These are phyloP conservation scores for Poecilia wingei DNA, from an alignment of 2,797 vertebrate genomes.

Conservation along the genomic window DNA sequence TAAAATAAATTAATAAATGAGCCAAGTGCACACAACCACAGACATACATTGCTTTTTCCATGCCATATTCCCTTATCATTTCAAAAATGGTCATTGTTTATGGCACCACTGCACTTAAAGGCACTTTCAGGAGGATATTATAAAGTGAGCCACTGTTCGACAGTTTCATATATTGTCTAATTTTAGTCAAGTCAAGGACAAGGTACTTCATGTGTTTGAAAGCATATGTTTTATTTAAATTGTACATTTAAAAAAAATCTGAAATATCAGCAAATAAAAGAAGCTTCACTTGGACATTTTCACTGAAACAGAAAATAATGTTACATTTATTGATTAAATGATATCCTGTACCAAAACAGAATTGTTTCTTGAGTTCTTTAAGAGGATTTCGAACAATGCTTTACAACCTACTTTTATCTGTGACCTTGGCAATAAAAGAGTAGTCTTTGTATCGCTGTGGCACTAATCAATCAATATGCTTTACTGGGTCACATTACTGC, in stretches of 20 bases:
- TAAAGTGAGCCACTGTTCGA: conserved; percentile 52
- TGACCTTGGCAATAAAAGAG: conserved; percentile 4
- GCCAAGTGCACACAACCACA: conserved; percentile 49
- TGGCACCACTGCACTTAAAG: conserved; percentile 74
- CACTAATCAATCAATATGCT: conserved; percentile 30
- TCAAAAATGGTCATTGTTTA: conserved; percentile 79
- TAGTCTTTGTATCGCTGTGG: conserved; percentile 27
- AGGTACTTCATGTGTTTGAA: conserved; percentile 42
- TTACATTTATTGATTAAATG: not conserved
- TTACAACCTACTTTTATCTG: not conserved
- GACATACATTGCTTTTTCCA: conserved; percentile 63
- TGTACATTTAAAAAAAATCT: conserved; percentile 23
- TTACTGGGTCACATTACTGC: conserved; percentile 27
- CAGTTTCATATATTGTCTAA: conserved; percentile 73
- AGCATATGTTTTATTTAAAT: conserved; percentile 51
- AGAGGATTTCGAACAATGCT: not conserved
- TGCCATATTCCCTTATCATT: conserved; percentile 61
- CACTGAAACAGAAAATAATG: not conserved
- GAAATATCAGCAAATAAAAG: not conserved
- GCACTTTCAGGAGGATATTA: conserved; percentile 60
- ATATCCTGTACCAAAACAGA: not conserved
- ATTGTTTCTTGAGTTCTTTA: not conserved
- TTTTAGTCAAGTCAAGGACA: conserved; percentile 69
- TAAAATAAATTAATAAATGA: conserved; percentile 79
- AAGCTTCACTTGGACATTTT: conserved; percentile 17